Percentiles rank a stretch among this genome's conserved stretches.
These are phyloP conservation scores for Periophthalmus modestus DNA, from an alignment of 2,113 vertebrate genomes.

Conservation along the genomic window DNA sequence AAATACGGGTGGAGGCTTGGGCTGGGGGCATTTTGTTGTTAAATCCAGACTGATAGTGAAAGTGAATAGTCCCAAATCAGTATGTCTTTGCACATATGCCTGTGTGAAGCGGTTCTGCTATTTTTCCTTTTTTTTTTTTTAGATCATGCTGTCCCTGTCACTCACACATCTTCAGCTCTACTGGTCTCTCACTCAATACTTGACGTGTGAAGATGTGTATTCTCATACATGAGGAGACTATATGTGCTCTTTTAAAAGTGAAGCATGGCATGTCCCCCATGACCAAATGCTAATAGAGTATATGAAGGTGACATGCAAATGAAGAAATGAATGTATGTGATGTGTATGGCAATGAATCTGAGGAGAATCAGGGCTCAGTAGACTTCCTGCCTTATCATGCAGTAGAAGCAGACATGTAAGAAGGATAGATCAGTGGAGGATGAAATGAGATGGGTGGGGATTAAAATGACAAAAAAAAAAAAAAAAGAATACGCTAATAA, in stretches of 20 bases:
- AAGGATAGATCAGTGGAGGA: background rate
- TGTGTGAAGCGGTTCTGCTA: constrained; percentile 33
- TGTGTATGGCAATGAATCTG: background rate
- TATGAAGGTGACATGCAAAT: constrained; percentile 10
- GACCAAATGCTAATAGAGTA: constrained; percentile 8
- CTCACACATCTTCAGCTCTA: constrained; percentile 18
- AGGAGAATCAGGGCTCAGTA: background rate
- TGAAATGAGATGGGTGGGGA: background rate
- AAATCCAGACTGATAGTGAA: background rate
- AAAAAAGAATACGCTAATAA: background rate
- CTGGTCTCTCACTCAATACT: constrained; percentile 16
- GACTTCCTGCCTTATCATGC: background rate
- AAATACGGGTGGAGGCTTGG: constrained; percentile 5
- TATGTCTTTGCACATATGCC: background rate
- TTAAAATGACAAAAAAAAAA: constrained; percentile 13
- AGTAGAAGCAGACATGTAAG: background rate
- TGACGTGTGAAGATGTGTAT: constrained; percentile 16
- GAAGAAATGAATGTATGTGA: constrained; percentile 1
- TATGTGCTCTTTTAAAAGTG: constrained; percentile 6
- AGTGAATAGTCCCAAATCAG: background rate
- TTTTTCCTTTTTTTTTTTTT: constrained; percentile 28
- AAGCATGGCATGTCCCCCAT: background rate
- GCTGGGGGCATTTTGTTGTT: constrained; percentile 1
- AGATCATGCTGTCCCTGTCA: constrained; percentile 32
- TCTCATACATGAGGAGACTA: constrained; percentile 6